Evolutionary conservation across 2,113 vertebrate genomes (phyloP).

Genomic region (Chloropsis cyanopogon): DNA sequence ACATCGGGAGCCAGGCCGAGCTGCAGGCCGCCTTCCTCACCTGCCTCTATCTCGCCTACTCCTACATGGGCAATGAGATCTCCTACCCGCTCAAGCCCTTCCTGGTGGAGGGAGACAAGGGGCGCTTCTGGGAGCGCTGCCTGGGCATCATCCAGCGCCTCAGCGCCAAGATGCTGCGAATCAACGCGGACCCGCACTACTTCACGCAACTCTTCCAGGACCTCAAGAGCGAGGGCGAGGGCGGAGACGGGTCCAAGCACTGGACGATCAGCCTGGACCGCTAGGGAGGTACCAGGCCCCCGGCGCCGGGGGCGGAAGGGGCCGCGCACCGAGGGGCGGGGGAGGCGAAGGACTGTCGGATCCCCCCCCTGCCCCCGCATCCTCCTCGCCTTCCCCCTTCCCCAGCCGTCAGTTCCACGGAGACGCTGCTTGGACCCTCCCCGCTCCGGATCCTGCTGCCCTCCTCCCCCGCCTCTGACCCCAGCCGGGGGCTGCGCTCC

Average conservation of each 20-base stretch:
- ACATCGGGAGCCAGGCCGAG: conserved; percentile 80
- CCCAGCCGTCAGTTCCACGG: background rate
- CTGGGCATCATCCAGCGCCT: conserved; percentile 89
- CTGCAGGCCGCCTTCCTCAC: conserved; percentile 94
- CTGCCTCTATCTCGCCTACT: conserved; percentile 96
- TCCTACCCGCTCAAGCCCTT: conserved; percentile 98
- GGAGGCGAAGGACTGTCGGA: conserved; percentile 9
- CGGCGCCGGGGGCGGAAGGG: background rate
- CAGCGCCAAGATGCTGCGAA: conserved; percentile 93
- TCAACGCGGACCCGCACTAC: conserved; percentile 95
- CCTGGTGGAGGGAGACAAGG: conserved; percentile 89
- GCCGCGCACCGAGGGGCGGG: conserved; percentile 4
- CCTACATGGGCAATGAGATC: conserved; percentile 98
- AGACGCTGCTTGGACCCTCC: conserved; percentile 1
- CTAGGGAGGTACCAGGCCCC: conserved; percentile 67
- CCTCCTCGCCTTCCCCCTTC: background rate
- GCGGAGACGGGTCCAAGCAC: conserved; percentile 72
- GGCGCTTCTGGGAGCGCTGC: conserved; percentile 93
- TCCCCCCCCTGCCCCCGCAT: background rate
- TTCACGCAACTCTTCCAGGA: conserved; percentile 98
- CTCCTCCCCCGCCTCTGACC: background rate
- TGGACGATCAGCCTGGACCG: conserved; percentile 88
- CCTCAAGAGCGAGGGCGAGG: conserved; percentile 90
- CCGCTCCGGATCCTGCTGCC: conserved; percentile 10
- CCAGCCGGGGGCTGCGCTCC: background rate